Percentiles rank a stretch among this genome's conserved stretches.
These are phyloP conservation scores for Crocallis elinguaria DNA, from an alignment of 2,888 invertebrate species.

Conservation along the genomic window DNA sequence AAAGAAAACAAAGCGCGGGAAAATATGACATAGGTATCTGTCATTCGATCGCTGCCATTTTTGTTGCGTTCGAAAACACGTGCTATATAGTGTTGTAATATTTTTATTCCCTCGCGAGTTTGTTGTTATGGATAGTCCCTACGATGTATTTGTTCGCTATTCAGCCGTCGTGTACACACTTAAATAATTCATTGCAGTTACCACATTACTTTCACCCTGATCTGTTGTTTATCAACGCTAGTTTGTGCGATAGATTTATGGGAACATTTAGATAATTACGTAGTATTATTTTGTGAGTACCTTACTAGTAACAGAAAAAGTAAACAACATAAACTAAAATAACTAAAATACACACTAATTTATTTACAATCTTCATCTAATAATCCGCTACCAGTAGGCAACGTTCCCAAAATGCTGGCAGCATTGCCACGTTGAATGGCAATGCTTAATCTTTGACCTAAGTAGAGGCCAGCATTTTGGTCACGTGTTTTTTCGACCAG, in stretches of 20 bases:
- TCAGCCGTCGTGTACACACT: constrained; percentile 43
- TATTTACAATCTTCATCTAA: too few relatives aligned
- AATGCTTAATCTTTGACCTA: too few relatives aligned
- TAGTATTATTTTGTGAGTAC: too few relatives aligned
- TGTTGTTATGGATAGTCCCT: constrained; percentile 5
- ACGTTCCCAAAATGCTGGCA: too few relatives aligned
- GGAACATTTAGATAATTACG: background rate
- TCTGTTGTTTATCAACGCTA: constrained; percentile 26
- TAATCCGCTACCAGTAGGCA: too few relatives aligned
- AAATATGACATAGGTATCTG: constrained; percentile 24
- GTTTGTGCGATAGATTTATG: background rate
- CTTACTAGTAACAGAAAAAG: too few relatives aligned
- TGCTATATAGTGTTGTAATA: constrained; percentile 19
- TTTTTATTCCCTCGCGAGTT: constrained; percentile 7
- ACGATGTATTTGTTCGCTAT: constrained; percentile 23
- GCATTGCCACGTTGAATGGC: too few relatives aligned
- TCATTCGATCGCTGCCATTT: constrained; percentile 35
- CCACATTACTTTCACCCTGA: constrained; percentile 61
- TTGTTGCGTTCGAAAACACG: constrained; percentile 28
- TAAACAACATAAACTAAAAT: too few relatives aligned
- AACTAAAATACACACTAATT: too few relatives aligned
- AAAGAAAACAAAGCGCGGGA: background rate
- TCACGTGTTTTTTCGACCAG: too few relatives aligned
- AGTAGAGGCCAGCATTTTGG: too few relatives aligned
- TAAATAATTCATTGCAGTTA: constrained; percentile 60